These are phyloP conservation scores for Seira musarum DNA, from an alignment of 2,888 invertebrate species.

Conservation along the genomic window DNA sequence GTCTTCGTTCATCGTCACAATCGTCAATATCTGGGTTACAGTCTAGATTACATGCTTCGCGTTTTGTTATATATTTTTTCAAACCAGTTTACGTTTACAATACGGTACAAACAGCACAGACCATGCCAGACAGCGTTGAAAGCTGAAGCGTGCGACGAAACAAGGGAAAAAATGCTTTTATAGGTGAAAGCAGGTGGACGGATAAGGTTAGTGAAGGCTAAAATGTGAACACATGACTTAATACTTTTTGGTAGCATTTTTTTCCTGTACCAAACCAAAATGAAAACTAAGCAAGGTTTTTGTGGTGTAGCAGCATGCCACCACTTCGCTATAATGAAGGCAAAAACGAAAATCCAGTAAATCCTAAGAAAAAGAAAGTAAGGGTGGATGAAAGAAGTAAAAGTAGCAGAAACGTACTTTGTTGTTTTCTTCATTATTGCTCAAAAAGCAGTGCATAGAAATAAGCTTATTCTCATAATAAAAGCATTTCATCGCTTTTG, in stretches of 20 bases:
- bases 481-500: conserved; percentile 30
- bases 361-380: conserved; percentile 5
- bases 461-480: background rate
- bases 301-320: background rate
- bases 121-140: conserved; percentile 10
- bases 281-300: background rate
- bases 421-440: conserved; percentile 29
- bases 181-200: background rate
- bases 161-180: conserved; percentile 25
- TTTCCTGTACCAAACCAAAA: background rate
- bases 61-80: conserved; percentile 12
- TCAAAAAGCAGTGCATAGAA: background rate
- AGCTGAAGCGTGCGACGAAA: background rate
- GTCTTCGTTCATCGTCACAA: conserved; percentile 32
- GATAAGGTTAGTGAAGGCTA: background rate
- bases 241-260: background rate
- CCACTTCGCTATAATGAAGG: background rate
- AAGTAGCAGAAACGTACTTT: conserved; percentile 42
- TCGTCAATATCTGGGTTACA: conserved; percentile 54
- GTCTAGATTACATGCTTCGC: conserved; percentile 58
- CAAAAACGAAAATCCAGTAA: background rate
- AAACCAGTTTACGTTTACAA: conserved; percentile 23
- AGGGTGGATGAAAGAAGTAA: conserved; percentile 10
- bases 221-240: background rate
- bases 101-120: background rate